Conservation (phyloP, 2,113 vertebrate genomes). For the Anolis carolinensis region DNA sequence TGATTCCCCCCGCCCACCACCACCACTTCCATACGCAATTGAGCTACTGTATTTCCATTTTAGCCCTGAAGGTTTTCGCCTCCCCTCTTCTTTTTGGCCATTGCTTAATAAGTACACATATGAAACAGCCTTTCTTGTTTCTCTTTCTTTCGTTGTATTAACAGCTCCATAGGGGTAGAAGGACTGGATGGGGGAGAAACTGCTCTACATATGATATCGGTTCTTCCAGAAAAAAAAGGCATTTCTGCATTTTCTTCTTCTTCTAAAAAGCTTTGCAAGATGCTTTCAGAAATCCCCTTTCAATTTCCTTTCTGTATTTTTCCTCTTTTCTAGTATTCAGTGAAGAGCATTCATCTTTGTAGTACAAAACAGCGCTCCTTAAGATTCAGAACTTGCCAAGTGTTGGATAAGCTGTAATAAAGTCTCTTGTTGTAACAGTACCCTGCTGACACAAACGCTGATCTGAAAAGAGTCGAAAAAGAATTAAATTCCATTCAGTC, state of each 20-base stretch:
- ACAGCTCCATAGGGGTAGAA: background rate
- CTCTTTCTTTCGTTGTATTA: background rate
- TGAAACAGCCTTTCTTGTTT: background rate
- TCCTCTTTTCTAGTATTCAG: constrained; percentile 52
- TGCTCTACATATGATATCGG: background rate
- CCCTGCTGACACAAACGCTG: constrained; percentile 66
- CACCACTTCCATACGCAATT: background rate
- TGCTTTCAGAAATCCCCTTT: constrained; percentile 36
- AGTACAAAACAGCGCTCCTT: constrained; percentile 68
- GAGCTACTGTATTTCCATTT: background rate
- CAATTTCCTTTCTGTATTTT: constrained; percentile 36
- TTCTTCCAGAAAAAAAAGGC: constrained; percentile 41
- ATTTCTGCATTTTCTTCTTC: background rate
- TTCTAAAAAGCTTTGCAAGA: constrained; percentile 16
- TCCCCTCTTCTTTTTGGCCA: background rate
- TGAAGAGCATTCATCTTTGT: constrained; percentile 50
- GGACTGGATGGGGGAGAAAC: background rate
- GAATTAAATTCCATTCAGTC: constrained; percentile 62
- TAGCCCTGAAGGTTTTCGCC: background rate
- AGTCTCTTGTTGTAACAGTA: constrained; percentile 67
- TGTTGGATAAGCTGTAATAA: constrained; percentile 74
- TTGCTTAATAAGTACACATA: constrained; percentile 6
- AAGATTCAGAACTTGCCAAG: constrained; percentile 73
- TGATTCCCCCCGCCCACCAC: too few species aligned
- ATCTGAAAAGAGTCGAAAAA: constrained; percentile 62